phyloP scores from a whole-genome alignment of 2,888 invertebrate genomes.

The Scaptomyza polygonia region DNA sequence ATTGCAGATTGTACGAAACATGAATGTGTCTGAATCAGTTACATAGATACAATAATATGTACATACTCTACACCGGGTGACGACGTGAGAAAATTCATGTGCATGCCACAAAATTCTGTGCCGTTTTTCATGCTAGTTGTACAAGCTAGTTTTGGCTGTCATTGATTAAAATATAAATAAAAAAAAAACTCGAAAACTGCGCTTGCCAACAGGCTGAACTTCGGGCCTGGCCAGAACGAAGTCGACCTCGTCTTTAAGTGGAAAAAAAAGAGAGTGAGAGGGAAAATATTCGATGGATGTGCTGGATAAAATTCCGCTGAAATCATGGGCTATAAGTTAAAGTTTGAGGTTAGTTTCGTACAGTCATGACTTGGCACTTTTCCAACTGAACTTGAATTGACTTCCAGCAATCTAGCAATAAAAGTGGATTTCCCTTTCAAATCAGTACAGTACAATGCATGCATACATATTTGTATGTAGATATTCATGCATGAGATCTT shows the following conservation, averaged over 20 bases:
- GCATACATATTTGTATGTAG: neutral
- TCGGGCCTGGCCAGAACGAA: neutral
- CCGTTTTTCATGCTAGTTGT: constrained; percentile 61
- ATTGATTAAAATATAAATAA: constrained; percentile 25
- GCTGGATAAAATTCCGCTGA: constrained; percentile 11
- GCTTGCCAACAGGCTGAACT: constrained; percentile 32
- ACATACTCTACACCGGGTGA: constrained; percentile 46
- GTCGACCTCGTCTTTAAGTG: constrained; percentile 17
- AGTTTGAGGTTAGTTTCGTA: constrained; percentile 22
- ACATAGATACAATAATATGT: neutral
- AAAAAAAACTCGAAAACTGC: constrained; percentile 34
- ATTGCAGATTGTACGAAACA: constrained; percentile 62
- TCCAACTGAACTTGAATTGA: constrained; percentile 36
- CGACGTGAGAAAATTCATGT: constrained; percentile 79
- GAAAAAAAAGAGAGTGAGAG: neutral
- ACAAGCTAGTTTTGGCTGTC: constrained; percentile 29
- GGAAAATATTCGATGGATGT: constrained; percentile 1
- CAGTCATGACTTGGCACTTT: constrained; percentile 10
- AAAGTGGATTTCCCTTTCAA: constrained; percentile 52
- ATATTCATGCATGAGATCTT: constrained; percentile 10
- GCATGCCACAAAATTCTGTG: constrained; percentile 76
- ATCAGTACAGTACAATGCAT: constrained; percentile 9
- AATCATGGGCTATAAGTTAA: constrained; percentile 5
- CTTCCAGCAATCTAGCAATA: constrained; percentile 5
- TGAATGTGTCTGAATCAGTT: constrained; percentile 14